phyloP scores from a whole-genome alignment of 2,113 vertebrate species.

The Pygoscelis adeliae region DNA sequence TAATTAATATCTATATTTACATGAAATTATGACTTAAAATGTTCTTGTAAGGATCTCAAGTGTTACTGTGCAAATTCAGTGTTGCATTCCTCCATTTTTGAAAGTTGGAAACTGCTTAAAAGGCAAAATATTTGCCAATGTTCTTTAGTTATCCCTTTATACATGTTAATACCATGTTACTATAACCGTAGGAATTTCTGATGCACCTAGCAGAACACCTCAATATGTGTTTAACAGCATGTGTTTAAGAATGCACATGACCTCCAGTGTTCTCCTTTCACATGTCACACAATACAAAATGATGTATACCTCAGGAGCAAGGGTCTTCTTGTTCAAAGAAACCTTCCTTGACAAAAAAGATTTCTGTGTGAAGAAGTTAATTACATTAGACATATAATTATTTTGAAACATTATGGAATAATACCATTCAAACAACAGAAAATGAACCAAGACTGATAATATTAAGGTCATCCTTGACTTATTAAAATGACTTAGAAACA shows the following conservation, averaged over 20 bases:
- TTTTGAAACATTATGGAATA: neutral
- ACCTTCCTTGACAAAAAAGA: neutral
- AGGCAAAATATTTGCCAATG: neutral
- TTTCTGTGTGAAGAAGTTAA: neutral
- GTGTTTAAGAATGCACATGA: neutral
- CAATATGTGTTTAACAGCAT: neutral
- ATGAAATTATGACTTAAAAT: neutral
- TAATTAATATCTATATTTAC: neutral
- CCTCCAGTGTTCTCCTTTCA: neutral
- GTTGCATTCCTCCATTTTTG: neutral
- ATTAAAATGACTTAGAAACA: neutral
- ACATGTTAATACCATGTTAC: neutral
- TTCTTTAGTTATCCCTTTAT: neutral
- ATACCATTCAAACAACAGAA: neutral
- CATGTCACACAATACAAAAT: neutral
- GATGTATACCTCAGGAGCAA: neutral
- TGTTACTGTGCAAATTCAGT: neutral
- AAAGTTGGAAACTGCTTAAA: neutral
- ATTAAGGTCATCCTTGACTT: neutral
- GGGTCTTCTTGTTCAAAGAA: neutral
- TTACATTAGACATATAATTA: neutral
- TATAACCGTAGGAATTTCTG: neutral
- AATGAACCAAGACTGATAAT: neutral
- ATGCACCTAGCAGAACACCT: neutral
- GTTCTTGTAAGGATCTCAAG: neutral